Evolutionary conservation across 2,797 vertebrate genomes (phyloP).

Genomic region (Siniperca obscura): DNA sequence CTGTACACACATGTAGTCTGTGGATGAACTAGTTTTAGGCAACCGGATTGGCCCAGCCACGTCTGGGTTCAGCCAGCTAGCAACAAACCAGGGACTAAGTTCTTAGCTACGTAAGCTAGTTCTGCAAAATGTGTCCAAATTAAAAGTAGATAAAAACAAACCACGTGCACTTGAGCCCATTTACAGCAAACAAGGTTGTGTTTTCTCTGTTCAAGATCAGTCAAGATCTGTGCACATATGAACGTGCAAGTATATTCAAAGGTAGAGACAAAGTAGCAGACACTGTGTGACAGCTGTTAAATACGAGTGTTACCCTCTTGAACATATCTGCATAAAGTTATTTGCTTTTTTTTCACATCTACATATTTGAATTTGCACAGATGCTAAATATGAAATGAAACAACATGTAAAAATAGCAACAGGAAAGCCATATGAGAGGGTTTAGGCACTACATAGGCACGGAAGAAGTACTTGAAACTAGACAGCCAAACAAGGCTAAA

Average conservation of each 20-base stretch:
- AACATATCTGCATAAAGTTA: neutral
- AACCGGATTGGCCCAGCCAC: slow-evolving; percentile 4
- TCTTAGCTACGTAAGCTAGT: neutral
- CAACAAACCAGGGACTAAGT: slow-evolving; percentile 2
- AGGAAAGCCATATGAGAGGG: neutral
- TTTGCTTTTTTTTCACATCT: neutral
- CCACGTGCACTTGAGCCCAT: neutral
- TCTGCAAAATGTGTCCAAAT: neutral
- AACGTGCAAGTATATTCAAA: neutral
- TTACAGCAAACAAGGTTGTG: neutral
- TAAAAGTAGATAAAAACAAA: neutral
- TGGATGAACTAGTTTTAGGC: slow-evolving; percentile 18
- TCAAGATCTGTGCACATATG: neutral
- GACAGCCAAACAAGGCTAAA: neutral
- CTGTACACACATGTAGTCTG: slow-evolving; percentile 8
- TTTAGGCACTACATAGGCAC: neutral
- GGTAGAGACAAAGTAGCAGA: neutral
- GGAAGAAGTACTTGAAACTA: neutral
- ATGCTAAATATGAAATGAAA: slow-evolving; percentile 40
- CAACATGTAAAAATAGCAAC: slow-evolving; percentile 12
- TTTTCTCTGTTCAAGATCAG: neutral
- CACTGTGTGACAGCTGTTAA: neutral
- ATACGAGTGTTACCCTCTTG: neutral
- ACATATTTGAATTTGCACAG: slow-evolving; percentile 14
- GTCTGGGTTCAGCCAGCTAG: slow-evolving; percentile 48